Evolutionary conservation across 2,888 invertebrate species (phyloP), one percentile per base, ranked within the genome.

Genomic region (Stomorhina lunata): DNA sequence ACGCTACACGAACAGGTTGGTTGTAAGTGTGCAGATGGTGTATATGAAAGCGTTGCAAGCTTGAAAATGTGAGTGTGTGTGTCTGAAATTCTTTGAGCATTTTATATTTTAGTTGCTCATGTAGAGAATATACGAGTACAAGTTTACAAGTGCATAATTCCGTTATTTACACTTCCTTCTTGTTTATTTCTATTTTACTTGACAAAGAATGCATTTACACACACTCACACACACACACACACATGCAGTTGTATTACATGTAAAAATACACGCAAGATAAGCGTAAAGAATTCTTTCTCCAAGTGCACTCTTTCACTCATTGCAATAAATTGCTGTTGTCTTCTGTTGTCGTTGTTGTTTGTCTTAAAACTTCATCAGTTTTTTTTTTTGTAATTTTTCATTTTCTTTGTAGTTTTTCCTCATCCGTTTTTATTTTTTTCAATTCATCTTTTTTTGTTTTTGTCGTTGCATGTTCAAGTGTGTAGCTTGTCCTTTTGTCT

Each of bases 121-220:
- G 29, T 10, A 34, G 12, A 5, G 3, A 40, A 5, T 63, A 53
- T 61, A 10, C 15, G 25, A 12, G n/a, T 48, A 7, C 27, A 53
- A 69, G 61, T 32, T 50, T 65, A 77, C 73, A 75, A 76, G 73
- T 75, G 80, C 59, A 73, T 65, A 65, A 72, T 72, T 76, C 72
- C 65, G 71, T 80, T 79, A 71, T 71, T 69, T 55, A 68, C 59
- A 69, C 50, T 75, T 75, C 73, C 79, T 79, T 79, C 55, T 65
- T 66, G 50, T 53, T 69, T 55, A 6, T 43, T 10, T 43, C 17
- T 12, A 15, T 43, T 77, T 53, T 25, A 61, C 76, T 27, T 61
- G 22, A 69, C 73, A 65, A 77, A 69, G 43, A 77, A 61, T 7
- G 20, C 27, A 53, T n/a, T n/a, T n/a, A n/a, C 63, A 40, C 32